Conservation (phyloP, 2,888 invertebrate genomes). For the Choristoneura rosaceana region DNA sequence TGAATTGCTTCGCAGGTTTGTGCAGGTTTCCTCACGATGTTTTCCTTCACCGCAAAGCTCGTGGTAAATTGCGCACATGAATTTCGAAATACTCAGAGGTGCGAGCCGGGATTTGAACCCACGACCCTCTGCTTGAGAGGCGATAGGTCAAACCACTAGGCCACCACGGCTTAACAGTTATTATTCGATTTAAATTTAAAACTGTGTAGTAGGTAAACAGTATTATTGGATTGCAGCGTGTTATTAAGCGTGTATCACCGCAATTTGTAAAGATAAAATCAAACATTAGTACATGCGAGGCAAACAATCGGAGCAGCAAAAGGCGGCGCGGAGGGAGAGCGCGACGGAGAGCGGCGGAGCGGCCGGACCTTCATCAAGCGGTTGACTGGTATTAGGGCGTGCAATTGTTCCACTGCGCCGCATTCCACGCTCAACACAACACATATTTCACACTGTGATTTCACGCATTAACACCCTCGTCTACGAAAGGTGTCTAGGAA, state of each 20-base stretch:
- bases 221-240: neutral
- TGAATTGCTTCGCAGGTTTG: too few species aligned
- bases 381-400: slow-evolving; percentile 83
- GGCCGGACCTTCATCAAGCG: slow-evolving; percentile 81
- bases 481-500: slow-evolving; percentile 50
- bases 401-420: slow-evolving; percentile 78
- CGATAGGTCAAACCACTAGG: too few species aligned
- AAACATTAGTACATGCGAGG: slow-evolving; percentile 44
- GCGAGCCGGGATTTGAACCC: too few species aligned
- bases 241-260: neutral
- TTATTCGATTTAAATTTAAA: too few species aligned
- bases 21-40: too few species aligned
- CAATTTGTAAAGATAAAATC: neutral
- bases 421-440: slow-evolving; percentile 75
- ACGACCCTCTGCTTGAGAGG: too few species aligned
- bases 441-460: slow-evolving; percentile 79
- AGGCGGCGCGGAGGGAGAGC: slow-evolving; percentile 56
- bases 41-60: too few species aligned
- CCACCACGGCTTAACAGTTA: too few species aligned
- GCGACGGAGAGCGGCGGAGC: slow-evolving; percentile 51
- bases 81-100: too few species aligned
- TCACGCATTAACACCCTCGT: slow-evolving; percentile 75
- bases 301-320: slow-evolving; percentile 53
- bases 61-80: too few species aligned
- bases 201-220: neutral